These are phyloP conservation scores for Ibidorhyncha struthersii DNA, from an alignment of 2,113 vertebrate species.

Conservation along the genomic window DNA sequence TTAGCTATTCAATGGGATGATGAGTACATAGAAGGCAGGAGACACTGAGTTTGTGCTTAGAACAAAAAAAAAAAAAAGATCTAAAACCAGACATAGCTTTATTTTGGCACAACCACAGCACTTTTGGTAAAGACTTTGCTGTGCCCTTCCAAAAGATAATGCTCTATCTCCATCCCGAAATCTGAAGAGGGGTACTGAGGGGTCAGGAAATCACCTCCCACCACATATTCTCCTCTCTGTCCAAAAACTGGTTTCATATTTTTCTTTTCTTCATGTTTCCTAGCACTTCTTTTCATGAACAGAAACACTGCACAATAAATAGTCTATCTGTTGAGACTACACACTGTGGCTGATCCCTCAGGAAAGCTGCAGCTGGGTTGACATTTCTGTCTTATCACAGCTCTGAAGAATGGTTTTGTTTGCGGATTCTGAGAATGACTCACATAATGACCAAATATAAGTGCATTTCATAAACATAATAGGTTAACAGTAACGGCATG, in stretches of 20 bases:
- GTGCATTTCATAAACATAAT: neutral
- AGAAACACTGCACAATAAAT: neutral
- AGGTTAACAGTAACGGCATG: neutral
- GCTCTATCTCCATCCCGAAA: neutral
- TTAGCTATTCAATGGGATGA: neutral
- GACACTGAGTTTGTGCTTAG: neutral
- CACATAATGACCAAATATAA: neutral
- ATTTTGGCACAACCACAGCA: neutral
- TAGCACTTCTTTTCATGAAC: neutral
- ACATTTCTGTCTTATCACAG: constrained; percentile 9
- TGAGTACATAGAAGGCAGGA: neutral
- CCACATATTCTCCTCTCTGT: neutral
- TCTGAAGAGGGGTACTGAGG: neutral
- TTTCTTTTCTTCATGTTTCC: neutral
- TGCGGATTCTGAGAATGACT: neutral
- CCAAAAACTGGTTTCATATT: neutral
- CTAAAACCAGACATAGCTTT: constrained; percentile 1
- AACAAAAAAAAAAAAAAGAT: constrained; percentile 13
- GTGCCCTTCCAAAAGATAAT: neutral
- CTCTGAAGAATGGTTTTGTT: constrained; percentile 32
- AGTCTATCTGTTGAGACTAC: neutral
- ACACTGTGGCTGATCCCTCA: neutral
- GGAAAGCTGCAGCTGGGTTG: constrained; percentile 11
- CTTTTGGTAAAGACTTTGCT: neutral
- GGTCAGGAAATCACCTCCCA: neutral